phyloP scores from a whole-genome alignment of 2,113 vertebrate genomes.

The Apistogramma diplotaenia region DNA sequence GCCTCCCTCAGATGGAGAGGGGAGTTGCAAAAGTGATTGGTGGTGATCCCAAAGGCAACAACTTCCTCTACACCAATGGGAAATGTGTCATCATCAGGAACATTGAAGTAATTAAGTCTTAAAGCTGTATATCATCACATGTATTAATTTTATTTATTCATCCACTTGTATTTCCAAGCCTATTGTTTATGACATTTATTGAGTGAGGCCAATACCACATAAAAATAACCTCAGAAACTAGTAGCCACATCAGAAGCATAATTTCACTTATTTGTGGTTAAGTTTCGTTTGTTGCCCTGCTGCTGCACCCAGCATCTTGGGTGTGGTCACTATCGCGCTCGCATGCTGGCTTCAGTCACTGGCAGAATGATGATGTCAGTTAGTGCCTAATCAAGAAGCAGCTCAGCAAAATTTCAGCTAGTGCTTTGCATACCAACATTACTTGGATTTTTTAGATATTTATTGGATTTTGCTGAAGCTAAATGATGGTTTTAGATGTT shows the following conservation, averaged over 20 bases:
- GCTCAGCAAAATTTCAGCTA: neutral
- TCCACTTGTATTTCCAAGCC: neutral
- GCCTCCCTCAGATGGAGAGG: slow-evolving; percentile 94
- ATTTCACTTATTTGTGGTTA: neutral
- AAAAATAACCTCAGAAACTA: neutral
- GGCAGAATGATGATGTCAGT: neutral
- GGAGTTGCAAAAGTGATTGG: slow-evolving; percentile 94
- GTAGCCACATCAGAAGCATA: neutral
- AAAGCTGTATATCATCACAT: neutral
- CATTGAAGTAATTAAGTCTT: slow-evolving; percentile 81
- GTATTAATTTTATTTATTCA: neutral
- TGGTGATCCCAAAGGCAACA: slow-evolving; percentile 92
- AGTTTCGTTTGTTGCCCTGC: neutral
- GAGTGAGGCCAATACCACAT: neutral
- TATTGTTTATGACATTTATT: neutral
- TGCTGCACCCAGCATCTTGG: neutral
- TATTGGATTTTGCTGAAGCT: neutral
- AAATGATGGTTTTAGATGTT: neutral
- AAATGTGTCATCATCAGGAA: slow-evolving; percentile 95
- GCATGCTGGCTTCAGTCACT: neutral
- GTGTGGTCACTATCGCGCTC: neutral
- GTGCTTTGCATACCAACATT: neutral
- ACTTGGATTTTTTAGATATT: neutral
- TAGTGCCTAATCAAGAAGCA: neutral
- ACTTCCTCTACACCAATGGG: slow-evolving; percentile 96